Evolutionary conservation across 2,113 vertebrate genomes (phyloP).

Genomic region (human): GRCh38 chr22:49326501-49327000

Average conservation of each 20-base stretch:
- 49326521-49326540: background rate
- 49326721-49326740: background rate
- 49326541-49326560: accelerated
- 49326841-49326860: background rate
- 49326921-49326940: background rate
- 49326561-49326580: accelerated
- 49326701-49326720: background rate
- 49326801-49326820: accelerated
- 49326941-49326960: accelerated
- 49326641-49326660: accelerated
- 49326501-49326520: background rate
- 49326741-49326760: accelerated
- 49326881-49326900: background rate
- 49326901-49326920: no score
- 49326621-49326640: accelerated
- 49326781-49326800: accelerated
- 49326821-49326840: accelerated
- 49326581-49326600: accelerated
- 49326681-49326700: accelerated
- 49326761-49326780: accelerated
- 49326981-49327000: no score
- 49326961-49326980: background rate
- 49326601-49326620: accelerated
- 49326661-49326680: accelerated
- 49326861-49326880: accelerated